Evolutionary conservation across 2,888 invertebrate species (phyloP).

Genomic region (Sarcophaga variegata): DNA sequence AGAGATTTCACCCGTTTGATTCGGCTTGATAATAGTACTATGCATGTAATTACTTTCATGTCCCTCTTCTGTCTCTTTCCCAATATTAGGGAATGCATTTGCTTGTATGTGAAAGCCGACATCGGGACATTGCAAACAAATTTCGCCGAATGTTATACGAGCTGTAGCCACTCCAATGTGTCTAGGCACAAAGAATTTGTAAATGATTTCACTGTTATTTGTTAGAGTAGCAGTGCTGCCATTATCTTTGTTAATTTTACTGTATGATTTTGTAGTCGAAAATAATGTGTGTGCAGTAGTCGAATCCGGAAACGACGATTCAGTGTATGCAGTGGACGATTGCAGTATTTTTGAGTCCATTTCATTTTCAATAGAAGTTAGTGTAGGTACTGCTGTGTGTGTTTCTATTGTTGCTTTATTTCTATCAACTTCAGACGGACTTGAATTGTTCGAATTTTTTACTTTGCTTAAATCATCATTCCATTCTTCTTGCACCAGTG

Average conservation of each 20-base stretch:
- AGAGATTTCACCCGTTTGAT: slow-evolving; percentile 80
- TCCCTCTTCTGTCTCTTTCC: slow-evolving; percentile 18
- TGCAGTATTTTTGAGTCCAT: background rate
- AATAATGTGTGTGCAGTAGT: background rate
- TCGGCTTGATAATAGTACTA: slow-evolving; percentile 83
- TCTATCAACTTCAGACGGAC: slow-evolving; percentile 42
- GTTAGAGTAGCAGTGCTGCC: slow-evolving; percentile 55
- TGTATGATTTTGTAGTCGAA: slow-evolving; percentile 21
- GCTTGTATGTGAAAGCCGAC: slow-evolving; percentile 83
- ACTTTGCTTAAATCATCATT: slow-evolving; percentile 71
- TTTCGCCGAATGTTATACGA: slow-evolving; percentile 78
- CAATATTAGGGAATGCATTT: slow-evolving; percentile 82
- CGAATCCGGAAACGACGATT: background rate
- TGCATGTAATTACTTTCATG: slow-evolving; percentile 82
- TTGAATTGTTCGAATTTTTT: slow-evolving; percentile 71
- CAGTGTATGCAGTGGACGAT: background rate
- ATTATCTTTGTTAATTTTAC: slow-evolving; percentile 76
- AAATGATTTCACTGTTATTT: slow-evolving; percentile 78
- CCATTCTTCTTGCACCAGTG: slow-evolving; percentile 4
- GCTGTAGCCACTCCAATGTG: slow-evolving; percentile 78
- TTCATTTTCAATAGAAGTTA: slow-evolving; percentile 1
- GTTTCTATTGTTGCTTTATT: slow-evolving; percentile 75
- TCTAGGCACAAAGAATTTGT: slow-evolving; percentile 83
- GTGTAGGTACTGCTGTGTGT: slow-evolving; percentile 72
- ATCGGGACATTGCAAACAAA: slow-evolving; percentile 82